phyloP scores from a whole-genome alignment of 1,140 invertebrate species.

The Acyrthosiphon pisum region DNA sequence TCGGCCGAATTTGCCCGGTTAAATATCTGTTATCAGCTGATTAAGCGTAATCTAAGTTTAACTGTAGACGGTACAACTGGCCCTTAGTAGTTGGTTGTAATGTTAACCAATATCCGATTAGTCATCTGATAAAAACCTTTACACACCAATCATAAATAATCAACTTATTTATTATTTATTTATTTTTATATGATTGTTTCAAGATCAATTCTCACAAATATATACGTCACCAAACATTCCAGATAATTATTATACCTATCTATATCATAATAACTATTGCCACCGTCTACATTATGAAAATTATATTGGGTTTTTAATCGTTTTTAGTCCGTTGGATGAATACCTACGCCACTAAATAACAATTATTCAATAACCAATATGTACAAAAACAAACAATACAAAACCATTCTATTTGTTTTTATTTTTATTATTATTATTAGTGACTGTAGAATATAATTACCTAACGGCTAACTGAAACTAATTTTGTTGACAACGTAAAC shows the following conservation, averaged over 20 bases:
- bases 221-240: not conserved
- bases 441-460: slow-evolving; percentile 7
- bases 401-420: not conserved
- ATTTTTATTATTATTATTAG: not conserved
- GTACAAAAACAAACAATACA: not conserved
- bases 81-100: not conserved
- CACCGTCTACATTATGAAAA: not conserved
- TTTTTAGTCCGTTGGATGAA: not conserved
- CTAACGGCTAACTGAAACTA: not conserved
- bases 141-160: not conserved
- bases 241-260: not conserved
- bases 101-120: not conserved
- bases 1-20: too few species aligned
- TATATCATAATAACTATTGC: not conserved
- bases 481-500: not conserved
- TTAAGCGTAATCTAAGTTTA: too few species aligned
- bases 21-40: too few species aligned
- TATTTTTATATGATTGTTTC: not conserved
- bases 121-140: not conserved
- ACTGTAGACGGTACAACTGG: too few species aligned
- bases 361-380: not conserved
- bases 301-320: not conserved
- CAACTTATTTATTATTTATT: not conserved
- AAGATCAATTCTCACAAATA: not conserved
- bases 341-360: not conserved